Base-by-base conservation (phyloP, 2,888 invertebrate species). In the Portevinia maculata region DNA sequence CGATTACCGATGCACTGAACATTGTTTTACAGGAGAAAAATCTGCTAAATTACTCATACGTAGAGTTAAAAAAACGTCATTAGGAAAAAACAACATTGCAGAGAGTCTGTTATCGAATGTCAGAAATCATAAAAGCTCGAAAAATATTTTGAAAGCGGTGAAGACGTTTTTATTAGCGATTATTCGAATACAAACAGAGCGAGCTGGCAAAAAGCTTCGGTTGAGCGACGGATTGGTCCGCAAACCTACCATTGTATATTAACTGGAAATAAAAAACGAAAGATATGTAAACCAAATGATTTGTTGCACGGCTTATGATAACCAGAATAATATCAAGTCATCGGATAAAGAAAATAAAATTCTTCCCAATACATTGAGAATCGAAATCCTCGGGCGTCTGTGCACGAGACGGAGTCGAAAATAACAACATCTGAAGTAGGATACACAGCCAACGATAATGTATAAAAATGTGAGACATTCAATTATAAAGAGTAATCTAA, bases 201-300 rank as follows among this genome's bases (percentile, higher is more conserved):
- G n/a, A 15, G 15, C 11, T 64, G 64, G 24, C 39, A 64, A 64
- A 24, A 52, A 64, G 39, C 64, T 2, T 28, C 52, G 6, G 55
- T 55, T 11, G 15, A 44, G 34, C 24, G 55, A 34, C 32, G 46
- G n/a, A 8, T 67, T 24, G 67, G 55, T 9, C 32, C 67, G n/a
- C 55, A 34, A 34, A 24, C 44, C 11, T 67, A 46, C 24, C 53
- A 4, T 17, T 67, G 65, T 4, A 19, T 44, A 21, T 13, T 53
- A 41, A 44, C 28, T 32, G 46, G 67, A 5, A 67, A 67, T 32
- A 67, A 50, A 3, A 50, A 28, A 48, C 1, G 50, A 41, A 50
- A 34, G 57, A 48, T 50, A 57, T 39, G 28, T 59, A 39, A 69
- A 69, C 30, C 69, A 69, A 50, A 69, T 57, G 9, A 48, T 67